Conservation (phyloP, 2,113 vertebrate genomes). For the Aix galericulata region DNA sequence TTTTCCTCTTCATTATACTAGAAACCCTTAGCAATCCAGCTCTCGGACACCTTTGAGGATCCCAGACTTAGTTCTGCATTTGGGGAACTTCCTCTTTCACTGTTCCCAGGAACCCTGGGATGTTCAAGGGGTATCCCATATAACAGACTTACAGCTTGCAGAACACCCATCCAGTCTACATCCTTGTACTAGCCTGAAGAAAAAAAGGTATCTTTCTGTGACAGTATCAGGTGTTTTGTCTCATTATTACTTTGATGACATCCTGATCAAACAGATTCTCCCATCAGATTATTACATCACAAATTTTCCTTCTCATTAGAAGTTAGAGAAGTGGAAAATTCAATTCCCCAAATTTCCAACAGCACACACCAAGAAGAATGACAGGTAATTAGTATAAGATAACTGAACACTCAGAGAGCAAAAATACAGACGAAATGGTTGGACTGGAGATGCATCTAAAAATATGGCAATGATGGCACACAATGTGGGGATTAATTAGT, state of each 20-base stretch:
- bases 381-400: not conserved
- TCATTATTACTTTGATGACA: not conserved
- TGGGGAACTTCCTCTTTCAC: not conserved
- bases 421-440: not conserved
- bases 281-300: not conserved
- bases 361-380: not conserved
- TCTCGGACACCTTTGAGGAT: not conserved
- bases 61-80: not conserved
- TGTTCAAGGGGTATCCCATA: not conserved
- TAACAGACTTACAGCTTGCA: not conserved
- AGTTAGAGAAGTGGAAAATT: not conserved
- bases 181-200: not conserved
- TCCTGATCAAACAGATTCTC: not conserved
- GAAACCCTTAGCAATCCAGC: not conserved
- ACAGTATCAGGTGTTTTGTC: not conserved
- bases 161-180: too few relatives aligned
- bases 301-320: not conserved
- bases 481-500: not conserved
- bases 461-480: not conserved
- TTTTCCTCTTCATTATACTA: not conserved
- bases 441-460: not conserved
- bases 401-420: not conserved
- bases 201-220: not conserved
- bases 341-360: not conserved
- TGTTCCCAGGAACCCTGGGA: not conserved